Base-by-base conservation (phyloP, 2,888 invertebrate species). In the Tiphia femorata region DNA sequence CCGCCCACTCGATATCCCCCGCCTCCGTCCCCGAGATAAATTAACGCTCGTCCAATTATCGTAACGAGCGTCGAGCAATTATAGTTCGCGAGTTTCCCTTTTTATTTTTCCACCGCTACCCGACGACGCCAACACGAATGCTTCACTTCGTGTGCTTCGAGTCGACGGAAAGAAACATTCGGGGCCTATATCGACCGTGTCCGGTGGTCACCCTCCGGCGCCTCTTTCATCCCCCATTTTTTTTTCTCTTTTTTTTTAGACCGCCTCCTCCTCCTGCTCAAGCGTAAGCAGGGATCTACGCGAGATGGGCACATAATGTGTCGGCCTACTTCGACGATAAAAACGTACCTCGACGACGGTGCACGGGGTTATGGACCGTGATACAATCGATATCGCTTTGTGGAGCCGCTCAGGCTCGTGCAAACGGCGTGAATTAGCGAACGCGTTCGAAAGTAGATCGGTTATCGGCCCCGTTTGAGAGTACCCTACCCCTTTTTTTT, bases 371-470 rank as follows among this genome's bases (percentile, higher is more conserved):
- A 48, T 42, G 46, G 41, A 48, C 41, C 52, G 53, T 58, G 40
- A 14, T 30, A 7, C 58, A 55, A 61, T 64, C 64, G 58, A 62
- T 62, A 61, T 55, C 49, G 48, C 64, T 61, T 64, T 58, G 53
- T 58, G 44, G 41, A 25, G 40, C 19, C 20, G 5, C 33, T 20
- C 40, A 4, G 6, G n/a, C n/a, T n/a, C n/a, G n/a, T n/a, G n/a
- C n/a, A n/a, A n/a, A n/a, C n/a, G n/a, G n/a, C n/a, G n/a, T n/a
- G n/a, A n/a, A n/a, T n/a, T n/a, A n/a, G n/a, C n/a, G n/a, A n/a
- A n/a, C n/a, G n/a, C n/a, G n/a, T n/a, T n/a, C n/a, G n/a, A n/a
- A n/a, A n/a, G 12, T 29, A 29, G 29, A 29, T n/a, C 3, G 29
- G 12, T 29, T 10, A 29, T 29, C 29, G 29, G 12, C 10, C 6